Percentiles rank a stretch among this genome's conserved stretches.
These are phyloP conservation scores for Phrynocephalus guinanensis DNA, from an alignment of 2,797 vertebrate genomes.

Conservation along the genomic window DNA sequence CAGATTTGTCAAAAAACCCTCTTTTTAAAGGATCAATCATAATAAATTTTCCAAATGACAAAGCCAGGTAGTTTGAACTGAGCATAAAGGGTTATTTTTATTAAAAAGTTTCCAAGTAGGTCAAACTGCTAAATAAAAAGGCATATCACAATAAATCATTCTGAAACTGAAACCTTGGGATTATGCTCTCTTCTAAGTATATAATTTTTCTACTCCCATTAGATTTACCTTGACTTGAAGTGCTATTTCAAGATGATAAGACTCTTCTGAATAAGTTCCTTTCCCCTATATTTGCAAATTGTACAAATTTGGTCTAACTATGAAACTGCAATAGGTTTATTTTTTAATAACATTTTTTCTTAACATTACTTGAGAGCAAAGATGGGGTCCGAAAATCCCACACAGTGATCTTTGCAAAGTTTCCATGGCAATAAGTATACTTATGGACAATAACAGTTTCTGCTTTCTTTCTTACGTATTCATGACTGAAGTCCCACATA, in stretches of 20 bases:
- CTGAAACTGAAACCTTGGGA: neutral
- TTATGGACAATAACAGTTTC: neutral
- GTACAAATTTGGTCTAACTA: constrained; percentile 11
- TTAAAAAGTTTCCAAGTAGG: constrained; percentile 19
- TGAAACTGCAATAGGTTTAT: neutral
- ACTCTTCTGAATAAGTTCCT: neutral
- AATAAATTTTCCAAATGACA: too few relatives aligned
- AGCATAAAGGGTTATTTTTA: constrained; percentile 21
- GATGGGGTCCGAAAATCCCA: constrained; percentile 19
- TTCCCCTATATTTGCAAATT: constrained; percentile 46
- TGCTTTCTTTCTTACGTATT: constrained; percentile 18
- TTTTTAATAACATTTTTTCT: neutral
- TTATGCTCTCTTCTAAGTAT: neutral
- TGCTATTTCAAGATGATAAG: neutral
- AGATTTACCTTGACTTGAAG: neutral
- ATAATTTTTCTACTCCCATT: constrained; percentile 4
- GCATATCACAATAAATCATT: constrained; percentile 50
- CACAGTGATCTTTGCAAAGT: neutral
- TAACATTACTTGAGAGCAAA: constrained; percentile 15
- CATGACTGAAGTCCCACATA: neutral
- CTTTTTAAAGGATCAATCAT: neutral
- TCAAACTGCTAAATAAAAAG: constrained; percentile 46
- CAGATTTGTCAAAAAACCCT: neutral
- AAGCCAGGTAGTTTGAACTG: neutral
- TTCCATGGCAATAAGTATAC: neutral